Conservation (phyloP, 1,140 invertebrate species). For the Pachyrhynchus sulphureomaculatus region DNA sequence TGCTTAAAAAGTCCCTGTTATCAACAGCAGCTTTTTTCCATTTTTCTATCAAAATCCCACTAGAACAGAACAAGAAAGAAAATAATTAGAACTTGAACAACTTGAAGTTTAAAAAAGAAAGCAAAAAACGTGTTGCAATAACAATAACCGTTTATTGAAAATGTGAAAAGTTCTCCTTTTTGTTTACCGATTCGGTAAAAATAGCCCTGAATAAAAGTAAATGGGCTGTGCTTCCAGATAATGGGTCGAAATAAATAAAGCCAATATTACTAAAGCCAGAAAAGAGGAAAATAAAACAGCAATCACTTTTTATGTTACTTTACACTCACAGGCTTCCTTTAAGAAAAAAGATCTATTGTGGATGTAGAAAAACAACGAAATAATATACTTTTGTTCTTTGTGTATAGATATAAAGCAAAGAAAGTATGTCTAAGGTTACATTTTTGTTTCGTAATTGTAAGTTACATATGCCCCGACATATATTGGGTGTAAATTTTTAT, state of each 20-base stretch:
- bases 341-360: too few relatives aligned
- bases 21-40: too few relatives aligned
- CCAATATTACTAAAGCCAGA: slow-evolving; percentile 18
- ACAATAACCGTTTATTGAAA: slow-evolving; percentile 17
- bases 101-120: not conserved
- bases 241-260: slow-evolving; percentile 13
- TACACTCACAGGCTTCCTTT: not conserved
- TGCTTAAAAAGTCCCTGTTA: too few relatives aligned
- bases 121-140: slow-evolving; percentile 8
- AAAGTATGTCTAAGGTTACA: too few relatives aligned
- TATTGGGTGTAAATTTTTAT: too few relatives aligned
- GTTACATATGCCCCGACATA: too few relatives aligned
- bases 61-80: too few relatives aligned
- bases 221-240: slow-evolving; percentile 8
- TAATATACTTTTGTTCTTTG: too few relatives aligned
- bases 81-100: not conserved
- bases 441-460: too few relatives aligned
- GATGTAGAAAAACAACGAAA: too few relatives aligned
- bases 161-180: slow-evolving; percentile 7
- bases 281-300: slow-evolving; percentile 14
- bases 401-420: too few relatives aligned
- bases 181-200: slow-evolving; percentile 20
- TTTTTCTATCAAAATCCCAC: too few relatives aligned
- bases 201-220: slow-evolving; percentile 7
- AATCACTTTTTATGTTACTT: slow-evolving; percentile 14